phyloP scores from a whole-genome alignment of 2,113 vertebrate species.

The Lethenteron camtschaticum region DNA sequence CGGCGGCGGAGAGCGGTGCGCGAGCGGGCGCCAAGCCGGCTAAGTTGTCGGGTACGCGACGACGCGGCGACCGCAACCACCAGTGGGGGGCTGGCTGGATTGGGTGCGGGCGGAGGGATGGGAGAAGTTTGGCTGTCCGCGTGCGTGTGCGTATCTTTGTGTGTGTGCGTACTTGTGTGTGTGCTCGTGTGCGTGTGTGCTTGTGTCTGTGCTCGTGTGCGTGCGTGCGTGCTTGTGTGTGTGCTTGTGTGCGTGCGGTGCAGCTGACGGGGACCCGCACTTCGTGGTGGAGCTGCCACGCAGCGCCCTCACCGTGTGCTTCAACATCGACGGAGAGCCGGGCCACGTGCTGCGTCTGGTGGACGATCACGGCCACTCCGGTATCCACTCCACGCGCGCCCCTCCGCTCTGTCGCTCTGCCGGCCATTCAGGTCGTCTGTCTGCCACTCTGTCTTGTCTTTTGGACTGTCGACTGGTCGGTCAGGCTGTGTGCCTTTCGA shows the following conservation, averaged over 20 bases:
- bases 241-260: slow-evolving; percentile 7
- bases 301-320: slow-evolving; percentile 31
- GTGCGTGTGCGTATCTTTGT: background rate
- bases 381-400: no score
- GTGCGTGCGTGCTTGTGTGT: no score
- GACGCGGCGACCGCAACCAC: no score
- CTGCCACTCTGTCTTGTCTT: background rate
- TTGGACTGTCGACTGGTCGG: background rate
- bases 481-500: background rate
- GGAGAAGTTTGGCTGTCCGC: background rate
- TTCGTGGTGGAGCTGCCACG: slow-evolving; percentile 37
- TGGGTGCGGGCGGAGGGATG: slow-evolving; percentile 12
- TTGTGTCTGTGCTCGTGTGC: no score
- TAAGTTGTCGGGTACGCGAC: no score
- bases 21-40: no score
- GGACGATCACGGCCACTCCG: slow-evolving; percentile 28
- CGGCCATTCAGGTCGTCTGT: background rate
- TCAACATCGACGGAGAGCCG: slow-evolving; percentile 36
- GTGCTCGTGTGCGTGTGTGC: background rate
- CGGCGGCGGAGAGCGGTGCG: no score
- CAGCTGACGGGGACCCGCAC: slow-evolving; percentile 50
- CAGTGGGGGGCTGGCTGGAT: slow-evolving; percentile 2
- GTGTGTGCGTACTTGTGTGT: slow-evolving; percentile 6
- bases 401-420: background rate
- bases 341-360: slow-evolving; percentile 33